Conservation (phyloP, 1,140 invertebrate species). For the Bactericera cockerelli region DNA sequence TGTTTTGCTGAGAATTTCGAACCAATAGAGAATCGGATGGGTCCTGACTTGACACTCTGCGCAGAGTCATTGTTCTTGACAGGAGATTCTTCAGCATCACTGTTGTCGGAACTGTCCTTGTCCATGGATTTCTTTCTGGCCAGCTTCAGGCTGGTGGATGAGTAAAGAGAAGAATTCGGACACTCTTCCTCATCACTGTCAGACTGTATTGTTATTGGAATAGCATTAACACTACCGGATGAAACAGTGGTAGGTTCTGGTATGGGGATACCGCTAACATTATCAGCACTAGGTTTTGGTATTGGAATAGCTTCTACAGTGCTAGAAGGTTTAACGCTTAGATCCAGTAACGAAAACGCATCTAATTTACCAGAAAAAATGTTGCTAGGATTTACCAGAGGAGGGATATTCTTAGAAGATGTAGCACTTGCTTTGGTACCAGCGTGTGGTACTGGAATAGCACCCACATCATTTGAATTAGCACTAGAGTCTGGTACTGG, state of each 20-base stretch:
- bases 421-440: too few species aligned
- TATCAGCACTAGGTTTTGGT: too few species aligned
- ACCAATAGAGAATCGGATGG: conserved; percentile 3
- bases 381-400: too few species aligned
- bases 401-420: too few species aligned
- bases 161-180: conserved; percentile 70
- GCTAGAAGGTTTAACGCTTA: too few species aligned
- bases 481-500: conserved; percentile 14
- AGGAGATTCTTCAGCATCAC: not conserved
- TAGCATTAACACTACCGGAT: conserved; percentile 27
- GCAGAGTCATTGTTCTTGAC: not conserved
- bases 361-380: too few species aligned
- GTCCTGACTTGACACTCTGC: not conserved
- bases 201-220: too few species aligned
- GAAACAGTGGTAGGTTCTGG: conserved; percentile 9
- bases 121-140: conserved; percentile 9
- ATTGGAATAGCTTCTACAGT: too few species aligned
- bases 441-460: too few species aligned
- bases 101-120: not conserved
- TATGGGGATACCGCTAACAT: conserved; percentile 17
- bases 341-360: too few species aligned
- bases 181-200: conserved; percentile 54
- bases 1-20: not conserved
- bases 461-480: too few species aligned
- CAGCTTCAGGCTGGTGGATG: conserved; percentile 56